Evolutionary conservation across 1,140 invertebrate species (phyloP), one percentile per base, ranked within the genome.

Genomic region (Danaus melanippus): DNA sequence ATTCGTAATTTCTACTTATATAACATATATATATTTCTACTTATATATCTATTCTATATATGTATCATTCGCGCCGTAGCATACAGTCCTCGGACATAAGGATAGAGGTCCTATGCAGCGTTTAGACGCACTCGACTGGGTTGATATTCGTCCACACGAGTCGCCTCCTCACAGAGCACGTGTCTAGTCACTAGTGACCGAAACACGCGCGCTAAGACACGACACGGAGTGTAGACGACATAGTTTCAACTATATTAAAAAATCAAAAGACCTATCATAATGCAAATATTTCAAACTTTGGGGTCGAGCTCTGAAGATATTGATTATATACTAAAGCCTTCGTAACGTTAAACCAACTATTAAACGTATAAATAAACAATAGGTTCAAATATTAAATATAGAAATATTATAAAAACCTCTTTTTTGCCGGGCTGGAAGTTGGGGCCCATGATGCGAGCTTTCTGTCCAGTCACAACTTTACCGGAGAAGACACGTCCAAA

Each of bases 401-500:
- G 10, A 17, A 58, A 49, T 8, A 17, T 45, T 40, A 21, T 43
- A 32, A 32, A 32, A 32, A 82, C 82, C 88, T 99, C 98, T 82
- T 99, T 99, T 90, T 99, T 99, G 71, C 98, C 98, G 54, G 96
- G 97, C 6, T 91, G 89, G 88, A 94, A 99, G 90, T 99, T 99
- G 62, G 98, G 98, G 71, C 98, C 98, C 97, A 98, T 97, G 84
- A 98, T 98, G 69, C 97, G 93, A 53, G 95, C 96, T 87, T 99
- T 99, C 92, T 95, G 91, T 56, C 98, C 98, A 62, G 98, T 99
- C 53, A 76, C 53, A 9, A 93, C 95, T 86, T 94, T 97, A 71
- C 98, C 98, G 74, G 98, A 96, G 90, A 99, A 99, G 8, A 99
- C 98, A 90, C 98, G 97, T 59, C 98, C 98, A 84, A 99, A 99